A percentile compares a stretch with the other conserved stretches of the same genome.
These are phyloP conservation scores for Pogoniulus pusillus DNA, from an alignment of 2,797 vertebrate species.

Conservation along the genomic window DNA sequence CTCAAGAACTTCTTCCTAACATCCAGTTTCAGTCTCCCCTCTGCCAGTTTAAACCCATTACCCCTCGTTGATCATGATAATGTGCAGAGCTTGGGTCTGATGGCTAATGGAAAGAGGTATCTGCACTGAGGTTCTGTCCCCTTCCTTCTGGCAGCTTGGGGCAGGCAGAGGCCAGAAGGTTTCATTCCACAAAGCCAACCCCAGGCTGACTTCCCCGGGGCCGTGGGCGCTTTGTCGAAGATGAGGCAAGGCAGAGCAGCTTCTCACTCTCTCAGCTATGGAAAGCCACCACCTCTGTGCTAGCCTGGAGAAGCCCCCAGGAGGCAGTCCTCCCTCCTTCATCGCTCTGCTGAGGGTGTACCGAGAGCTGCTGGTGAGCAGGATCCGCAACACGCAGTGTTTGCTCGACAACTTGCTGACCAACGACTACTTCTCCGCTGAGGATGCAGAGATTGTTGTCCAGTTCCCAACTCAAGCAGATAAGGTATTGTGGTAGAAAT, in stretches of 20 bases:
- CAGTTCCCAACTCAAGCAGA: constrained; percentile 84
- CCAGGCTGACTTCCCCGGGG: neutral
- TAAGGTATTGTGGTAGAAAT: too few relatives aligned
- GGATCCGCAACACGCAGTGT: constrained; percentile 85
- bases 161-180: neutral
- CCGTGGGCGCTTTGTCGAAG: neutral
- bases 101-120: neutral
- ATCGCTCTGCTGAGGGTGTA: constrained; percentile 77
- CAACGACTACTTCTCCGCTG: constrained; percentile 84
- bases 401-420: constrained; percentile 87
- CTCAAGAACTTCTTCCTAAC: too few relatives aligned
- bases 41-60: too few relatives aligned
- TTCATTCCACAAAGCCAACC: neutral
- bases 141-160: constrained; percentile 4
- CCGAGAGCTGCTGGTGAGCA: constrained; percentile 85
- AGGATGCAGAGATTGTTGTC: constrained; percentile 88
- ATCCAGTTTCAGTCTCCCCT: too few relatives aligned
- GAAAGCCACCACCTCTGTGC: constrained; percentile 9
- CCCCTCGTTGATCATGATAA: neutral
- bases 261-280: constrained; percentile 57
- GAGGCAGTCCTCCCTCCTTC: constrained; percentile 14
- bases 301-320: neutral
- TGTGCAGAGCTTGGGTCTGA: neutral
- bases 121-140: neutral
- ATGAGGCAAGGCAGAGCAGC: constrained; percentile 55